Base-by-base conservation (phyloP, 2,797 vertebrate genomes). In the Scarus forsteni region DNA sequence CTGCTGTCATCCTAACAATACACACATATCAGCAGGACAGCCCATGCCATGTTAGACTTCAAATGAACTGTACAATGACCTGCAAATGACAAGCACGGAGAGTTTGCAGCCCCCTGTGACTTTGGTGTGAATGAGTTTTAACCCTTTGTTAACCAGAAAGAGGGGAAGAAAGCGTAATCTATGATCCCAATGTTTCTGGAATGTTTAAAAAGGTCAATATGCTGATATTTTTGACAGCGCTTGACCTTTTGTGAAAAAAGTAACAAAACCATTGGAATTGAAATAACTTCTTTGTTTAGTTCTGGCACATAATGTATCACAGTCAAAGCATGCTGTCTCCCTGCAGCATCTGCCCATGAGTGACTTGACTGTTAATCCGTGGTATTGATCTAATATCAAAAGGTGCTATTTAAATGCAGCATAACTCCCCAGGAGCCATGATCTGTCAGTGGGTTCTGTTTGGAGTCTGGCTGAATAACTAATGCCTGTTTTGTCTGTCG, bases 181-280 rank as follows among this genome's bases (percentile, higher is more conserved):
- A 93, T 93, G 90, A 94, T 93, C 92, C 90, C 91, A 91, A 93
- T 94, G 93, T 94, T 94, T 92, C 90, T 88, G 83, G 94, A 95
- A 95, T 95, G 93, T 94, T 94, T 95, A 94, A 95, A 95, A 95
- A 95, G 95, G 94, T 95, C 95, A 95, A 91, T 94, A 95, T 95
- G 93, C 93, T 94, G 94, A 94, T 95, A 93, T 94, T 94, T 95
- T 94, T 95, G 93, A 94, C 94, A 94, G 92, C 90, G 87, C 89
- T 93, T 94, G 94, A 95, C 94, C 94, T 95, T 95, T 95, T 92
- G 89, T 89, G 86, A 92, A 94, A 93, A 94, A 93, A 92, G 93
- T 93, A 94, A 94, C 93, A 94, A 92, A 95, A 94, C 93, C 92
- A 93, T 92, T 92, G 91, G 93, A 95, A 95, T 94, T 94, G 93